These are phyloP conservation scores for Neoascia interrupta DNA, from an alignment of 2,888 invertebrate species.

Conservation along the genomic window DNA sequence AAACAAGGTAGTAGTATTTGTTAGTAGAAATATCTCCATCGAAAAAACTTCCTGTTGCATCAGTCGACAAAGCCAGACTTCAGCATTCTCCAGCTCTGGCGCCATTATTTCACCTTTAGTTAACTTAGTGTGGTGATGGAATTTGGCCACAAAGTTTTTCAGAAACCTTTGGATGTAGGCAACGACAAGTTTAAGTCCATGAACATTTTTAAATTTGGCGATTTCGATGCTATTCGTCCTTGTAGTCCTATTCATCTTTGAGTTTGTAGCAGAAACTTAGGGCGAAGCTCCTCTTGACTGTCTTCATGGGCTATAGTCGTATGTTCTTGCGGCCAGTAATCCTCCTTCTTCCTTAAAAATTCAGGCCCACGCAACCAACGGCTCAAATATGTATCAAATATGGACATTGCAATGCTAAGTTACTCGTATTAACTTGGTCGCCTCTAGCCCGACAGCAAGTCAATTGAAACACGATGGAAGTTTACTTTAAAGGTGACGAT, in stretches of 20 bases:
- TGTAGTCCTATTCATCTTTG: neutral
- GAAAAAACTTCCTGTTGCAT: neutral
- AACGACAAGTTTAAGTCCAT: neutral
- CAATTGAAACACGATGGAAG: neutral
- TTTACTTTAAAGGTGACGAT: neutral
- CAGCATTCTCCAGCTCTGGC: neutral
- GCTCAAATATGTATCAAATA: too few relatives aligned
- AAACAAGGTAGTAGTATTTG: neutral
- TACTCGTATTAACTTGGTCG: too few relatives aligned
- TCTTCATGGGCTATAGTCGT: neutral
- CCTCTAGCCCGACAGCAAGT: too few relatives aligned
- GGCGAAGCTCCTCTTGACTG: neutral
- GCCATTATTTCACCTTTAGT: neutral
- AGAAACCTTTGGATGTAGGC: too few relatives aligned
- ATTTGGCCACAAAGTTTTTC: neutral
- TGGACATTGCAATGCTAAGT: too few relatives aligned
- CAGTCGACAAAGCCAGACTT: neutral
- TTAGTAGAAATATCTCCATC: neutral
- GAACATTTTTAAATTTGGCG: too few relatives aligned
- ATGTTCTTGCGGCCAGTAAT: neutral
- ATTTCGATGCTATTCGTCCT: neutral
- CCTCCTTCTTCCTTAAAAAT: neutral
- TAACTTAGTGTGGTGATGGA: neutral
- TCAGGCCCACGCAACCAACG: neutral
- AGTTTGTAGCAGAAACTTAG: neutral